phyloP scores from a whole-genome alignment of 1,140 invertebrate species.

The Arion vulgaris region DNA sequence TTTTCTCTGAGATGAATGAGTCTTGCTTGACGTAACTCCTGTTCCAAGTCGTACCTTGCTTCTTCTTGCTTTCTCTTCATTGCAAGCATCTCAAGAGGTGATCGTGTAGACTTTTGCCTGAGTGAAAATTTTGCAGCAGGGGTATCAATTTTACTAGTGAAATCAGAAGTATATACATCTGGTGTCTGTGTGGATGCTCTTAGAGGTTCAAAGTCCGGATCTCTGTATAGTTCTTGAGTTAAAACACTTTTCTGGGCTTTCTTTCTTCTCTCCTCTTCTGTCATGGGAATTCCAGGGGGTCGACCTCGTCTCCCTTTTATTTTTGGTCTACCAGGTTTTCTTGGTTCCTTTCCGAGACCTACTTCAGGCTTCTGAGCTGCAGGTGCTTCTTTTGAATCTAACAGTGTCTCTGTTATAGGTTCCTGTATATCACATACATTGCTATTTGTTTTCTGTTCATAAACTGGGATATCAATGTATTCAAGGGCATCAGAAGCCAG shows the following conservation, averaged over 20 bases:
- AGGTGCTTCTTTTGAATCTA: not conserved
- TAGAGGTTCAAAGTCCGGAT: not conserved
- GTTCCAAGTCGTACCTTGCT: constrained; percentile 50
- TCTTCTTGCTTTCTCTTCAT: constrained; percentile 54
- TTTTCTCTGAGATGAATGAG: constrained; percentile 32
- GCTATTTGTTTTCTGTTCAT: not conserved
- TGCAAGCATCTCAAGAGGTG: constrained; percentile 57
- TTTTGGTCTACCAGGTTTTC: constrained; percentile 20
- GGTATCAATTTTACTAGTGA: not conserved
- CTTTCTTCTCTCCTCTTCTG: constrained; percentile 23
- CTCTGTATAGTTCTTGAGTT: not conserved
- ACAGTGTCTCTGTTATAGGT: not conserved
- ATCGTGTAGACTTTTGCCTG: constrained; percentile 54
- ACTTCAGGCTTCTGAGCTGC: not conserved
- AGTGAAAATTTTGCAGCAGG: constrained; percentile 40
- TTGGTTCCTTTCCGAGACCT: not conserved
- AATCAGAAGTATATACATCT: not conserved
- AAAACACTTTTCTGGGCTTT: not conserved
- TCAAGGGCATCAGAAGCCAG: not conserved
- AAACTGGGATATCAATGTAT: not conserved
- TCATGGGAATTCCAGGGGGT: constrained; percentile 31
- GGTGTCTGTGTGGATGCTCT: not conserved
- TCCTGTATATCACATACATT: no score
- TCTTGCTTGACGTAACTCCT: constrained; percentile 46
- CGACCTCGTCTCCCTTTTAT: constrained; percentile 31